Base-by-base conservation (phyloP, 2,797 vertebrate genomes). In the Amniataba percoides region DNA sequence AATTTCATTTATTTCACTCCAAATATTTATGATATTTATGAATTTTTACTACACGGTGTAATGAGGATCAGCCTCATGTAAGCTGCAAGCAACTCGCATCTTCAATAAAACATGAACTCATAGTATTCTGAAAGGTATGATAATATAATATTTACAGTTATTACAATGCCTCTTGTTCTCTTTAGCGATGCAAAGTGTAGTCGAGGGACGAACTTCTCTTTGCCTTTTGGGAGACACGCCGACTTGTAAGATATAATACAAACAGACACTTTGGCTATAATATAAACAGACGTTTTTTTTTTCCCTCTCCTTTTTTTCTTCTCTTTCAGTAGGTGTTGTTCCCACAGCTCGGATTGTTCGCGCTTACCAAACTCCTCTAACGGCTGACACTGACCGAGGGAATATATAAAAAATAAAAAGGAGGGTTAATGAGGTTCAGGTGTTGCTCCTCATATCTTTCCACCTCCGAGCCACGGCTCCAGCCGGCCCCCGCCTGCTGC, bases 91-190 rank as follows among this genome's bases (percentile, higher is more conserved):
- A 60, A 52, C 75, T 78, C 68, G 16, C 8, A 40, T 58, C 57
- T 80, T 90, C 69, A 89, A 87, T 92, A 91, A 91, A 92, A 90
- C 81, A 90, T 87, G 82, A 88, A 78, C 72, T 65, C 62, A 14
- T 43, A n/a, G 64, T 70, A 75, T 76, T 84, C 82, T 63, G 74
- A 86, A 84, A 91, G 87, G 81, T 83, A 81, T 80, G 77, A 83
- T 86, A 85, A 84, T 84, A 78, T 80, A 82, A 87, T 82, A 86
- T 90, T 88, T 87, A 81, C 78, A 85, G 76, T 80, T 86, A 83
- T 84, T 71, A 83, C 52, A 77, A 43, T 56, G 43, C 18, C 3
- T 80, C 81, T 76, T 75, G 77, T 76, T 85, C 79, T 85, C 76
- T 83, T 83, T 73, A 84, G 80, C 31, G 1, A 66, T 73, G 71